phyloP scores from a whole-genome alignment of 1,140 invertebrate species.

The Eulimnadia texana region DNA sequence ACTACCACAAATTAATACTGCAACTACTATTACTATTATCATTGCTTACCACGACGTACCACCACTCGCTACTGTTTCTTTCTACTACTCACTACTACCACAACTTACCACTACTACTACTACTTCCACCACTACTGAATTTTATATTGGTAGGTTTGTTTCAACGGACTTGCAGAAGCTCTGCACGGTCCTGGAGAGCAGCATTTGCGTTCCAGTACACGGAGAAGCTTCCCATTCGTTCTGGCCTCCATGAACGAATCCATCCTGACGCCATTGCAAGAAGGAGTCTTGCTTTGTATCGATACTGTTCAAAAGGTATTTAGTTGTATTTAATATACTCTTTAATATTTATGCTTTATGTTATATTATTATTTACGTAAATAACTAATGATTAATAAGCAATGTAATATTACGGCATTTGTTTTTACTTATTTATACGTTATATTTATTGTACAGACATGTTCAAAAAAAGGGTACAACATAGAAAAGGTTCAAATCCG shows the following conservation, averaged over 20 bases:
- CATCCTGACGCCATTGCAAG: conserved; percentile 64
- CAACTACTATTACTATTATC: no score
- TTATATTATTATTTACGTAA: background rate
- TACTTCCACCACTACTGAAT: no score
- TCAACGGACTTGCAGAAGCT: conserved; percentile 61
- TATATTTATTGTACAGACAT: no score
- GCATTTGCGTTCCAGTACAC: conserved; percentile 64
- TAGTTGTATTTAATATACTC: conserved; percentile 16
- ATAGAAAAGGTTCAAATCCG: no score
- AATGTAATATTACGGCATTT: background rate
- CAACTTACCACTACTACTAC: no score
- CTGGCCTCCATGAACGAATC: conserved; percentile 55
- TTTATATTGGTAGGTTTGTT: no score
- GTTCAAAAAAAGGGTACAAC: no score
- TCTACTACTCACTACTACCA: no score
- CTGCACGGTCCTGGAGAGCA: conserved; percentile 57
- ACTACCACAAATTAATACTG: no score
- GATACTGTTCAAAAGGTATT: conserved; percentile 57
- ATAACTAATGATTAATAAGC: background rate
- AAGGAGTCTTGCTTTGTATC: conserved; percentile 62
- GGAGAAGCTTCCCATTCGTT: conserved; percentile 68
- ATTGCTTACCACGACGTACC: no score
- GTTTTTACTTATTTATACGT: no score
- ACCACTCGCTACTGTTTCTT: no score
- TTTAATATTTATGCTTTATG: conserved; percentile 8